A percentile compares a stretch with the other conserved stretches of the same genome.
phyloP scores from a whole-genome alignment of 2,113 vertebrate genomes.

The Oophaga pumilio region DNA sequence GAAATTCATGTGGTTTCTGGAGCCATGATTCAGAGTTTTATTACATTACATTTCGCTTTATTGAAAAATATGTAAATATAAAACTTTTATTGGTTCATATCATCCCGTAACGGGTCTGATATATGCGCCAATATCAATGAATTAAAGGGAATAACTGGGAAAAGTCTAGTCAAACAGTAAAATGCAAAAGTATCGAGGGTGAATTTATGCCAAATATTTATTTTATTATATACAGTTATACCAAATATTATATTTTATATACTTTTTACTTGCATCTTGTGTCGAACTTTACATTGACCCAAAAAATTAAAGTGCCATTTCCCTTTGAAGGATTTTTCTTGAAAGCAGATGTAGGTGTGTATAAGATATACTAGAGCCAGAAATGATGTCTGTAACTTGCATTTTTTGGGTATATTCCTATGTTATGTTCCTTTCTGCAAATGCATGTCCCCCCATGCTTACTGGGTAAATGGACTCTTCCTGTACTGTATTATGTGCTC shows the following conservation, averaged over 20 bases:
- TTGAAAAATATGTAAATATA: slow-evolving; percentile 21
- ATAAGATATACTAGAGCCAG: too few relatives aligned
- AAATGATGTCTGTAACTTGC: too few relatives aligned
- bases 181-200: not conserved
- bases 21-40: not conserved
- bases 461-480: not conserved
- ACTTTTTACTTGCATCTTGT: not conserved
- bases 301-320: not conserved
- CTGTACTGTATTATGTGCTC: not conserved
- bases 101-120: not conserved
- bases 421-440: too few relatives aligned
- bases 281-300: not conserved
- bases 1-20: not conserved
- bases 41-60: slow-evolving; percentile 13
- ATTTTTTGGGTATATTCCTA: too few relatives aligned
- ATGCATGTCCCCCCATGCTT: not conserved
- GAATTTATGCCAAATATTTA: not conserved
- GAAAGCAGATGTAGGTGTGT: not conserved
- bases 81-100: slow-evolving; percentile 13
- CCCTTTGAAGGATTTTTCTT: not conserved
- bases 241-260: not conserved
- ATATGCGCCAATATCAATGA: not conserved
- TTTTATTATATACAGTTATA: not conserved
- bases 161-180: not conserved
- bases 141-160: not conserved